phyloP scores from a whole-genome alignment of 2,113 vertebrate genomes.

The Perca fluviatilis region DNA sequence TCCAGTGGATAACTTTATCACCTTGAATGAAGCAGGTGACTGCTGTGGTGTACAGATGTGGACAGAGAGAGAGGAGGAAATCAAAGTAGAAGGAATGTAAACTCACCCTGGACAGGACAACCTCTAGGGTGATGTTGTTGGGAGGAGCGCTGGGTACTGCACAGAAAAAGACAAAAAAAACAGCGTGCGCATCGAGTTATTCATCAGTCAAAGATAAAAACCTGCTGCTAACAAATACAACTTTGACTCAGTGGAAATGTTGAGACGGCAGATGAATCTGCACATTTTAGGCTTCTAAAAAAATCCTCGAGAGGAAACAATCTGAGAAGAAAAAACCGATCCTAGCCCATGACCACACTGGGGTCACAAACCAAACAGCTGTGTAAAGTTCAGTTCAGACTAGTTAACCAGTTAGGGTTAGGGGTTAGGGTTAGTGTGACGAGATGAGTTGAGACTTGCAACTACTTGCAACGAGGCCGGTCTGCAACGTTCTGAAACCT shows the following conservation, averaged over 20 bases:
- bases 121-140: conserved; percentile 76
- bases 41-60: not conserved
- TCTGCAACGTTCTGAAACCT: no score
- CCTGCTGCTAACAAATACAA: not conserved
- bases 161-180: conserved; percentile 17
- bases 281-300: not conserved
- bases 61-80: not conserved
- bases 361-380: not conserved
- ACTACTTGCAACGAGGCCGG: no score
- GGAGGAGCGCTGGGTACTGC: conserved; percentile 74
- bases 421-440: no score
- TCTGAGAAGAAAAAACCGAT: not conserved
- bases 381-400: not conserved
- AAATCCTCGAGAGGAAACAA: not conserved
- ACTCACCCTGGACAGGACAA: conserved; percentile 80
- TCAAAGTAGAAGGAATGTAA: not conserved
- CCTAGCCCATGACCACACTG: not conserved
- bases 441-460: no score
- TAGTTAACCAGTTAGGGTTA: no score
- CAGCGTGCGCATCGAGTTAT: not conserved
- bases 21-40: not conserved
- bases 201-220: not conserved
- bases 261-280: not conserved
- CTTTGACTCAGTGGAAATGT: not conserved
- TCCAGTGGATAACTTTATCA: not conserved